Conservation (phyloP, 92 coral and sea anemone genomes). For the Actinostola sp. region DNA sequence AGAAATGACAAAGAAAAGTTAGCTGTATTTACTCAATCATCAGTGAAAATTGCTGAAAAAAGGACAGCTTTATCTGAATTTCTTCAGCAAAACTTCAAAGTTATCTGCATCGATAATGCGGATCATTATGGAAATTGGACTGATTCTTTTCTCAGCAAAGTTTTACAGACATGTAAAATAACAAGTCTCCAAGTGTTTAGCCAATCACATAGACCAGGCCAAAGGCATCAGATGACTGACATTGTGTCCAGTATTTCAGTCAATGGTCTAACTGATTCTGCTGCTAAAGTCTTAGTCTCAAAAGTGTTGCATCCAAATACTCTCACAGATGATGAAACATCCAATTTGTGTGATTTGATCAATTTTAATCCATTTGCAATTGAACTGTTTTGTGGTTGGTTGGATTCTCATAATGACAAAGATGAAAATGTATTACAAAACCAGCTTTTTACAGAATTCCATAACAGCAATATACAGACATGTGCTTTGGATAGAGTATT, state of each 20-base stretch:
- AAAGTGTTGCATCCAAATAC: background rate
- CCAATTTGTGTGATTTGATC: constrained; percentile 14
- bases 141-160: constrained; percentile 50
- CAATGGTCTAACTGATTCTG: constrained; percentile 36
- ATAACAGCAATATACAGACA: background rate
- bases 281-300: constrained; percentile 1
- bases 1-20: constrained; percentile 59
- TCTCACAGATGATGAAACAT: constrained; percentile 6
- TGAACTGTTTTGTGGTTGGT: constrained; percentile 40
- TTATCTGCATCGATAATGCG: constrained; percentile 78
- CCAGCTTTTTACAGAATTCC: background rate
- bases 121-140: constrained; percentile 38
- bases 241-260: constrained; percentile 20
- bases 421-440: background rate
- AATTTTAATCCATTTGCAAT: constrained; percentile 61
- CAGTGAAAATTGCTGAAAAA: constrained; percentile 48
- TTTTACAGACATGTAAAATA: constrained; percentile 31
- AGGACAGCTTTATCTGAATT: constrained; percentile 35
- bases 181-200: constrained; percentile 33
- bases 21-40: constrained; percentile 53
- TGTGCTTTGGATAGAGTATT: constrained; percentile 21
- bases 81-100: constrained; percentile 57
- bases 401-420: constrained; percentile 16
- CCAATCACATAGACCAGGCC: background rate
- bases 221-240: constrained; percentile 13